Percentiles rank a stretch among this genome's conserved stretches.
These are phyloP conservation scores for Rhagoletis pomonella DNA, from an alignment of 1,140 invertebrate genomes.

Conservation along the genomic window DNA sequence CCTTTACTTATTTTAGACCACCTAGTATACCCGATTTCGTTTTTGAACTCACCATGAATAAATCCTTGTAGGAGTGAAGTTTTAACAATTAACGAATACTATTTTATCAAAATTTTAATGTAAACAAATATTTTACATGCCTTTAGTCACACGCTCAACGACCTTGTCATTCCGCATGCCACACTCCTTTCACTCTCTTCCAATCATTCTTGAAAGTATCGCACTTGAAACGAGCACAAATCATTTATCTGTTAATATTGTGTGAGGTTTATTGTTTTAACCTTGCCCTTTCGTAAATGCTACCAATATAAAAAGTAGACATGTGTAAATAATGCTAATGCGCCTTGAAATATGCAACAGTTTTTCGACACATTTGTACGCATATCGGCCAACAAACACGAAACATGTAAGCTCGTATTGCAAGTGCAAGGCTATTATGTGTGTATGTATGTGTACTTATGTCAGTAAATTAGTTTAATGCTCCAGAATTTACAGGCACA, in stretches of 20 bases:
- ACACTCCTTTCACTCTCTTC: neutral
- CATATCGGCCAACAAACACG: neutral
- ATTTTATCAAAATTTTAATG: too few species aligned
- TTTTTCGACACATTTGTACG: neutral
- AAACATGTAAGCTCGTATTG: neutral
- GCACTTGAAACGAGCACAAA: neutral
- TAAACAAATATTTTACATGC: too few species aligned
- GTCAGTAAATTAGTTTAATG: too few species aligned
- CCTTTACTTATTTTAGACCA: too few species aligned
- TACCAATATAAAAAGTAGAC: neutral
- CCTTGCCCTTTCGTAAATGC: neutral
- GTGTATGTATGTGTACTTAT: too few species aligned
- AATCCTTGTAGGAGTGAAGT: too few species aligned
- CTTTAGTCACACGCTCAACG: neutral
- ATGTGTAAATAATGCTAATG: neutral
- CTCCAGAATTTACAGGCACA: too few species aligned
- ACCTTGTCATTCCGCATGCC: neutral
- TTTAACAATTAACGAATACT: too few species aligned
- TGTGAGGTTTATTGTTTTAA: constrained; percentile 8
- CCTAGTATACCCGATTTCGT: too few species aligned
- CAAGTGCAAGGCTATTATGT: constrained; percentile 23
- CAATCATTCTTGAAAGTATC: neutral
- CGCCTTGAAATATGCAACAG: constrained; percentile 49
- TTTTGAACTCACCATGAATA: too few species aligned
- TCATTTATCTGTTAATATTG: constrained; percentile 20